A percentile compares a stretch with the other conserved stretches of the same genome.
phyloP scores from a whole-genome alignment of 2,113 vertebrate genomes.

The Oxyruncus cristatus region DNA sequence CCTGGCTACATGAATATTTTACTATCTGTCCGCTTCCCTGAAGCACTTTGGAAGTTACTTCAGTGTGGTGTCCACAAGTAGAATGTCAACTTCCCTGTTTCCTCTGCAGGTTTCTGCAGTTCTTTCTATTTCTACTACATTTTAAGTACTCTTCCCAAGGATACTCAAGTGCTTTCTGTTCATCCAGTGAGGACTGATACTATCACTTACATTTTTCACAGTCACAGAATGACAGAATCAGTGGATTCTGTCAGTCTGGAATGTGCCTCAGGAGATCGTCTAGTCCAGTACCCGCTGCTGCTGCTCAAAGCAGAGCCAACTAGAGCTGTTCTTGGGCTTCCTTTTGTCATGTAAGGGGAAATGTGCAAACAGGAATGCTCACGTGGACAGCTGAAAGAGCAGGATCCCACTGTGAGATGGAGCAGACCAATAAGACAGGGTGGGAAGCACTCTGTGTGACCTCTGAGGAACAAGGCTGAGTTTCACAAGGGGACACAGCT shows the following conservation, averaged over 20 bases:
- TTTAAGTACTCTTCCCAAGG: neutral
- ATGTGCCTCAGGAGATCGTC: neutral
- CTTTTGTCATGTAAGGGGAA: neutral
- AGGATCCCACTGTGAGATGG: neutral
- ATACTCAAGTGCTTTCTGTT: neutral
- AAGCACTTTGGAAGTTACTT: neutral
- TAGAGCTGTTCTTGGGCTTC: neutral
- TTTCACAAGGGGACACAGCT: neutral
- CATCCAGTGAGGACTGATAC: neutral
- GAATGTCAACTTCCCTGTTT: neutral
- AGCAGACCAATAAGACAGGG: neutral
- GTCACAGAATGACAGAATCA: neutral
- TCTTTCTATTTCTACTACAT: neutral
- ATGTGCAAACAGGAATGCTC: neutral
- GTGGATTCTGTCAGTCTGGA: neutral
- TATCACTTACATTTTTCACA: neutral
- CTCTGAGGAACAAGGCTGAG: neutral
- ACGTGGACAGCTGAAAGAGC: neutral
- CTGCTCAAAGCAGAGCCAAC: neutral
- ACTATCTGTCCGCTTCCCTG: neutral
- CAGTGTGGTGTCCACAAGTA: neutral
- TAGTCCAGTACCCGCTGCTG: neutral
- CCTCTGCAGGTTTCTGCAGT: neutral
- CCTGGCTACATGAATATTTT: neutral
- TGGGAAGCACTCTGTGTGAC: neutral